phyloP scores from a whole-genome alignment of 1,140 invertebrate species.

The Aphelenchoides fujianensis region DNA sequence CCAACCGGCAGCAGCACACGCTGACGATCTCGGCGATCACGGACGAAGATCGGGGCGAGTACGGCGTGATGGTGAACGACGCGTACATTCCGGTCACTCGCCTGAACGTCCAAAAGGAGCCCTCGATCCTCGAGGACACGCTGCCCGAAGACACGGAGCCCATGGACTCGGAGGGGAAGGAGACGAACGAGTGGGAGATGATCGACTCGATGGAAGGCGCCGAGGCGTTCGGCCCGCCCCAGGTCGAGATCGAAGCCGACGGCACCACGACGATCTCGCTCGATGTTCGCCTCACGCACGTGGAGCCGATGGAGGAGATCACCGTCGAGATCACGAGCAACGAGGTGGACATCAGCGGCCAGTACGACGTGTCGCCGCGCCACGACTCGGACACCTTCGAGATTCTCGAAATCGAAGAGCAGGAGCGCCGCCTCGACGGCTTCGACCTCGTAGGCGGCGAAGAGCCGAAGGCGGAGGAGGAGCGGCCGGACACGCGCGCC shows the following conservation, averaged over 20 bases:
- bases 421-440: neutral
- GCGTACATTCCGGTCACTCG: conserved; percentile 42
- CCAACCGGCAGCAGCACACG: conserved; percentile 19
- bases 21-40: conserved; percentile 33
- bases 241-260: neutral
- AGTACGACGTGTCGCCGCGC: neutral
- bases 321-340: conserved; percentile 1
- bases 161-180: neutral
- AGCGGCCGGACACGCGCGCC: neutral
- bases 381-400: conserved; percentile 2
- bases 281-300: neutral
- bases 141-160: neutral
- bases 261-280: neutral
- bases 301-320: neutral
- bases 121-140: conserved; percentile 4
- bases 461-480: neutral
- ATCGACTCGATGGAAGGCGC: neutral
- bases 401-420: neutral
- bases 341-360: neutral
- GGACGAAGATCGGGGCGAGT: conserved; percentile 40
- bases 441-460: neutral
- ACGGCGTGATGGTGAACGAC: conserved; percentile 39
- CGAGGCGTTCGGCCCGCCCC: neutral
- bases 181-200: conserved; percentile 7
- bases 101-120: conserved; percentile 15